Evolutionary conservation across 2,113 vertebrate genomes (phyloP), one percentile per base, ranked within the genome.

Genomic region (Oryzias curvinotus): DNA sequence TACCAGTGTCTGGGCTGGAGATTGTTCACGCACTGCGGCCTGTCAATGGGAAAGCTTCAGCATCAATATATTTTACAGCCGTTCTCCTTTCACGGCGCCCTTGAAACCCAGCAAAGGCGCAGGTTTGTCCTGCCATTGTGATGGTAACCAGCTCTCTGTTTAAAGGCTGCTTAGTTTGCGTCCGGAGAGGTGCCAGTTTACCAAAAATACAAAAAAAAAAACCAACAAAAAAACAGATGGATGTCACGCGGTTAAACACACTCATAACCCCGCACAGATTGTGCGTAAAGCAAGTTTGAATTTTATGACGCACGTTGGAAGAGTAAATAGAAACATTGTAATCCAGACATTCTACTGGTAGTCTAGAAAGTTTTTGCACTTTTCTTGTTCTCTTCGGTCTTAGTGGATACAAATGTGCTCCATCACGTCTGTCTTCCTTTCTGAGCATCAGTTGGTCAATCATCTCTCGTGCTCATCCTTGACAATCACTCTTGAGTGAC

Each of bases 51-150:
- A 68, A 68, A 54, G 85, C 73, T 75, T 87, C 83, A 76, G 87
- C 87, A 85, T 87, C 89, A 90, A 91, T 92, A 87, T 92, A 90
- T 92, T 91, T 92, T 90, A 92, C 91, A 87, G 90, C 90, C 68
- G 78, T 71, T 54, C 69, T 2, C 77, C 81, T 87, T 90, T 91
- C 87, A 91, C 77, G 59, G 72, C 73, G 59, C 91, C 92, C 92
- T 92, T 82, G 86, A 93, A 84, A 90, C 87, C 78, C 82, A 78
- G 74, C 84, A 85, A 87, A 81, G 81, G 76, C 81, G 64, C 87
- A 73, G 84, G 68, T 77, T 82, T 73, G 12, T 71, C 56, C 62
- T 51, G 36, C 85, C 61, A 91, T 91, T 92, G 62, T 90, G 52
- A 93, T 91, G 91, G 73, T 90, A 92, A 93, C 67, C 63, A 85